Evolutionary conservation across 2,888 invertebrate species (phyloP), one percentile per base, ranked within the genome.

Genomic region (Epinotia brunnichana): DNA sequence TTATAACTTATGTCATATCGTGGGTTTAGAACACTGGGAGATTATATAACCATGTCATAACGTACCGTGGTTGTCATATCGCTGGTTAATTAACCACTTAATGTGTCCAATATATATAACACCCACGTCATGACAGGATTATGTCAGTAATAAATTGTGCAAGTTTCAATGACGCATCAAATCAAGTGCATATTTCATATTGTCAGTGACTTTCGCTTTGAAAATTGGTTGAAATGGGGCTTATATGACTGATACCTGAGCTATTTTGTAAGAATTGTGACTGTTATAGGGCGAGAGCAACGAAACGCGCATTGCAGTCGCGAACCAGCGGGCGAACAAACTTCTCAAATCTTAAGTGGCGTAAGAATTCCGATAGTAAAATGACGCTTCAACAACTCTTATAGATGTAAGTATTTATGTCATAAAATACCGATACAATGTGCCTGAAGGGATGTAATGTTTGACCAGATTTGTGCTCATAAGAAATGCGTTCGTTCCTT

Each of bases 261-360:
- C 60, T 61, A 71, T 69, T 74, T 61, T 63, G 60, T 56, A 60
- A 48, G 70, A 76, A 61, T 35, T 63, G 39, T 63, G 68, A 75
- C 75, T 69, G 77, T 87, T 86, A 76, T 94, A 96, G 96, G 96
- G 95, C 84, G 95, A 96, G 86, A 96, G 97, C 86, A 98, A 98
- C 94, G 97, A 97, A 92, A 96, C 96, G 74, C 96, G 98, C 92
- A 97, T 98, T 94, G 96, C 96, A 83, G 96, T 97, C 86, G 98
- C 98, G 82, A 98, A 98, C 93, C 97, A 97, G 88, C 95, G 97
- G 83, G 97, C 98, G 87, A 96, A 96, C 93, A 97, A 97, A 88
- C 95, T 98, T 81, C 96, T 97, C 91, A 97, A 97, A 94, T 96
- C 94, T 78, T 94, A 94, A 94, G 79, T 83, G 76, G 70, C 67